Base-by-base conservation (phyloP, 2,888 invertebrate genomes). In the Asteroscopus sphinx region DNA sequence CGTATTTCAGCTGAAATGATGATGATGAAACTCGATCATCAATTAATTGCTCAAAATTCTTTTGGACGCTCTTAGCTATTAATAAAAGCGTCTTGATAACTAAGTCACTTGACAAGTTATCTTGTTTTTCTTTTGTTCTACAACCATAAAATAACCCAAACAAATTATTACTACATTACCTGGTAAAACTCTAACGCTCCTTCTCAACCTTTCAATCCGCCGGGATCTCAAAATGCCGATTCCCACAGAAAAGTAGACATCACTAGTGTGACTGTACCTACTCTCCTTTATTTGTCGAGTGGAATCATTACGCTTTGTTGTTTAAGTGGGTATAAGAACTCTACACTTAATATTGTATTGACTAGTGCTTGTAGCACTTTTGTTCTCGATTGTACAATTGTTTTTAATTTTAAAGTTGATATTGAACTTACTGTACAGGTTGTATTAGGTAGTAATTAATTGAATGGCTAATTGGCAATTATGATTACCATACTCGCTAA, bases 281-380 rank as follows among this genome's bases (percentile, higher is more conserved):
- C 76, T 84, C 77, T 81, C 80, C 81, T 87, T 87, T 85, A 83
- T 86, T 87, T 83, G 76, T 83, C 65, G 77, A 85, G 81, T 80
- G 77, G 76, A 79, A 82, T 87, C 87, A 89, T 89, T 89, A 89
- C 73, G 82, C 82, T 80, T 81, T 85, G 83, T 83, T 73, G 64
- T 68, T 61, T 59, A 76, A 75, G 71, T 71, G 71, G 65, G 58
- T 75, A 66, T 76, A 74, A 59, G 74, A 58, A 63, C 48, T 44
- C 67, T 44, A 64, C 63, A 71, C 71, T 75, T 71, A 68, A 71
- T 68, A 68, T 70, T 77, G 60, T 64, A 60, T 67, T 73, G 68
- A 68, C 52, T 57, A 56, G 62, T 63, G 46, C 54, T 40, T 45
- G 13, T 55, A 48, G 46, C 21, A 51, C 53, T 61, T 65, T 67